Percentiles rank a stretch among this genome's conserved stretches.
These are phyloP conservation scores for Heliconius sara DNA, from an alignment of 2,888 invertebrate genomes.

Conservation along the genomic window DNA sequence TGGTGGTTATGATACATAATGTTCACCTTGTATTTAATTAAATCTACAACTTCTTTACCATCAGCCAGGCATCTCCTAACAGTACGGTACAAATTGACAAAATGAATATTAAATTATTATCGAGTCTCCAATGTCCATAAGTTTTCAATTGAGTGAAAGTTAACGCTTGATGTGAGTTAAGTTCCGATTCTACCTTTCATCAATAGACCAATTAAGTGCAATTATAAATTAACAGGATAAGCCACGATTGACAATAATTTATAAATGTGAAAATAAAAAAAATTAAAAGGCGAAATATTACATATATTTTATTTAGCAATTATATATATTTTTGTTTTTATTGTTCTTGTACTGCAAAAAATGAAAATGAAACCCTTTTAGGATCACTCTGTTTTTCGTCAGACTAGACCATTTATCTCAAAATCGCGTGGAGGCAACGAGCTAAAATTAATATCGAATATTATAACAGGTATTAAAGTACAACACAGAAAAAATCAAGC, in stretches of 20 bases:
- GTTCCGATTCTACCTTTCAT: not conserved
- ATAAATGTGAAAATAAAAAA: not conserved
- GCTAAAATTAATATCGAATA: no score
- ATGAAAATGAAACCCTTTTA: no score
- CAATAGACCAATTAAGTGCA: not conserved
- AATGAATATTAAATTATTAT: constrained; percentile 7
- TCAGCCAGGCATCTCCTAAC: not conserved
- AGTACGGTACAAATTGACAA: not conserved
- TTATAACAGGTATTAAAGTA: no score
- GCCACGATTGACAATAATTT: no score
- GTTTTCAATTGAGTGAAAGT: not conserved
- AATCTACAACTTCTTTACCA: not conserved
- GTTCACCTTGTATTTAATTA: not conserved
- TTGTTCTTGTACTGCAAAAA: no score
- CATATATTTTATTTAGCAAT: no score
- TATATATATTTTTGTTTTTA: no score
- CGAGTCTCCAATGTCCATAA: not conserved
- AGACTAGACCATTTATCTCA: no score
- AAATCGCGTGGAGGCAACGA: no score
- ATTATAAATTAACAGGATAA: not conserved
- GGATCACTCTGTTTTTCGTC: no score
- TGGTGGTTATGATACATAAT: not conserved
- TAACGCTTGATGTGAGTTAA: not conserved
- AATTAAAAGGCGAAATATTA: no score
- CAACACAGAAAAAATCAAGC: no score